Evolutionary conservation across 2,888 invertebrate genomes (phyloP).

Genomic region (Alitta virens): DNA sequence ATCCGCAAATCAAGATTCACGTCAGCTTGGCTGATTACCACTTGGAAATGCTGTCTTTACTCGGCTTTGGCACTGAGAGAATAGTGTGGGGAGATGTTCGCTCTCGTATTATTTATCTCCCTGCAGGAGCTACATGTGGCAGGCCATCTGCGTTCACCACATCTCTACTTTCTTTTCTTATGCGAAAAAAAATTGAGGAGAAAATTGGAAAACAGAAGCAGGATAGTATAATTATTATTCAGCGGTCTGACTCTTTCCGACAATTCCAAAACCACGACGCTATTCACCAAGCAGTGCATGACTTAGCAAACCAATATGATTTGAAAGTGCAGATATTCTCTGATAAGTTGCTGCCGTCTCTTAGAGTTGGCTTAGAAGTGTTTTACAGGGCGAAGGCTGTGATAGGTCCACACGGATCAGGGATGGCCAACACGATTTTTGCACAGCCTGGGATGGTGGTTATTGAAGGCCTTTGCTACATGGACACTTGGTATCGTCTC

Average conservation of each 20-base stretch:
- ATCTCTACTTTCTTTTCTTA: background rate
- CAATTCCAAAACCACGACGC: constrained; percentile 11
- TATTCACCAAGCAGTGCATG: background rate
- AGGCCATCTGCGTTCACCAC: constrained; percentile 13
- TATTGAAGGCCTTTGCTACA: constrained; percentile 9
- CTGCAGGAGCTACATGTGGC: constrained; percentile 14
- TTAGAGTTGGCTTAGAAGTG: background rate
- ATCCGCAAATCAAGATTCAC: constrained; percentile 13
- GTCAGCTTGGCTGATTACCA: constrained; percentile 2
- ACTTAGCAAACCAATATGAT: background rate
- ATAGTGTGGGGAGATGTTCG: constrained; percentile 4
- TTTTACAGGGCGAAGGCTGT: constrained; percentile 3
- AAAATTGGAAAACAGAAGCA: background rate
- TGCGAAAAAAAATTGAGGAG: background rate
- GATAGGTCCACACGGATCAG: constrained; percentile 9
- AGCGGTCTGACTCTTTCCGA: background rate
- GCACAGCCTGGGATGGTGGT: constrained; percentile 4
- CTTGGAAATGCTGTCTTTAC: background rate
- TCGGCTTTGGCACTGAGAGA: background rate
- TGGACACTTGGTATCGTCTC: constrained; percentile 9
- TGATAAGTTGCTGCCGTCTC: constrained; percentile 3
- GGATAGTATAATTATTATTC: constrained; percentile 3
- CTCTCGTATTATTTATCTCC: constrained; percentile 4
- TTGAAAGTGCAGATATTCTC: constrained; percentile 5
- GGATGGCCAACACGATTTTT: constrained; percentile 8